Evolutionary conservation across 2,113 vertebrate species (phyloP).

Genomic region (Galeopterus variegatus): DNA sequence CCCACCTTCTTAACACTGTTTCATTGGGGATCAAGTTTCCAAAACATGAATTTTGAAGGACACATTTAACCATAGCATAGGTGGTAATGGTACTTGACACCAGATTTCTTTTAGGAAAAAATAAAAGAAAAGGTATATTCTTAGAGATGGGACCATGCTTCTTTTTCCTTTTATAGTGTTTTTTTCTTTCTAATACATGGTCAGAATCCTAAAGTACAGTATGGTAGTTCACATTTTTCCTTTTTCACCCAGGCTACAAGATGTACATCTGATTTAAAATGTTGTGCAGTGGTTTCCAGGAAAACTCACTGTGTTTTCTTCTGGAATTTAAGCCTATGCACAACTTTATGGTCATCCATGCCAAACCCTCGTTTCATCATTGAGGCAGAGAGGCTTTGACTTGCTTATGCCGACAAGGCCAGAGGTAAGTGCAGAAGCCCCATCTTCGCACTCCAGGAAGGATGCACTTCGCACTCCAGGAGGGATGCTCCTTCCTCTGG

Average conservation of each 20-base stretch:
- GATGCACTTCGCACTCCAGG: fast-evolving
- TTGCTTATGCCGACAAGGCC: neutral
- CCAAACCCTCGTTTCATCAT: neutral
- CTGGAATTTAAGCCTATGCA: neutral
- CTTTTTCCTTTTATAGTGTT: neutral
- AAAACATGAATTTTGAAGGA: too few species aligned
- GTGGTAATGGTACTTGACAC: neutral
- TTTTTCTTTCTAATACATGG: neutral
- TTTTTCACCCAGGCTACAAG: neutral
- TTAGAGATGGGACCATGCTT: neutral
- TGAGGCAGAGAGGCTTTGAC: neutral
- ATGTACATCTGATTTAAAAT: neutral
- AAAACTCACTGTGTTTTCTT: conserved; percentile 9
- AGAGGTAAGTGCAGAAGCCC: neutral
- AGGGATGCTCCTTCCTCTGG: neutral
- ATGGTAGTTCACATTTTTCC: neutral
- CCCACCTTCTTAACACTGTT: too few species aligned
- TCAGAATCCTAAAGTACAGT: neutral
- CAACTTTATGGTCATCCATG: neutral
- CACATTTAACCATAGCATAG: neutral
- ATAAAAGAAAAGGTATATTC: neutral
- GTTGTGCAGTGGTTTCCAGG: neutral
- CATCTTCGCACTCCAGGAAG: neutral
- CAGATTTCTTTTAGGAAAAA: neutral
- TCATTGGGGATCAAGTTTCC: too few species aligned